phyloP scores from a whole-genome alignment of 2,797 vertebrate species.

The Emydoidea blandingii region DNA sequence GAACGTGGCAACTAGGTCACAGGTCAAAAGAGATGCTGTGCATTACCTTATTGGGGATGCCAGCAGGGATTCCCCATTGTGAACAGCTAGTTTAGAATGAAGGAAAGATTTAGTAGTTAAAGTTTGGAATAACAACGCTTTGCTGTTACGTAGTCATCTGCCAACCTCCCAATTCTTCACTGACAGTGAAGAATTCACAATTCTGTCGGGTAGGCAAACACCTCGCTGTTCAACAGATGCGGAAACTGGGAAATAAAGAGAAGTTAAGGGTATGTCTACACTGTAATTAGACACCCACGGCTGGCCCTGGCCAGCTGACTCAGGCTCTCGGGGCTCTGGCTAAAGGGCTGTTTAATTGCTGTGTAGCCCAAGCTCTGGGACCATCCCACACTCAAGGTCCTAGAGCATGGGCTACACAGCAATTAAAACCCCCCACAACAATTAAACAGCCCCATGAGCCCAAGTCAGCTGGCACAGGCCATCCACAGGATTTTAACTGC shows the following conservation, averaged over 20 bases:
- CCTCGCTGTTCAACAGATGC: neutral
- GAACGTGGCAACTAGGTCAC: accelerated
- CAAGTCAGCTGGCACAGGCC: neutral
- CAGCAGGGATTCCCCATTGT: neutral
- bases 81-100: conserved; percentile 21
- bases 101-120: neutral
- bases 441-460: too few relatives aligned
- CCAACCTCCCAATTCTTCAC: neutral
- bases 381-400: neutral
- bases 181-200: accelerated
- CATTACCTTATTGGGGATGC: neutral
- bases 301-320: neutral
- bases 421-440: too few relatives aligned
- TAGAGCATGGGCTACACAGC: neutral
- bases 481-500: neutral
- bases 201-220: accelerated
- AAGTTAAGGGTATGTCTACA: neutral
- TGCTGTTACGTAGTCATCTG: accelerated
- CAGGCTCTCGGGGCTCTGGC: neutral
- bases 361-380: neutral
- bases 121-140: accelerated
- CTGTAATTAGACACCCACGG: neutral
- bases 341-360: neutral
- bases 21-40: accelerated
- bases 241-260: accelerated